A percentile compares a stretch with the other conserved stretches of the same genome.
Evolutionary conservation across 2,888 invertebrate genomes (phyloP).

Genomic region (Steinernema hermaphroditum): DNA sequence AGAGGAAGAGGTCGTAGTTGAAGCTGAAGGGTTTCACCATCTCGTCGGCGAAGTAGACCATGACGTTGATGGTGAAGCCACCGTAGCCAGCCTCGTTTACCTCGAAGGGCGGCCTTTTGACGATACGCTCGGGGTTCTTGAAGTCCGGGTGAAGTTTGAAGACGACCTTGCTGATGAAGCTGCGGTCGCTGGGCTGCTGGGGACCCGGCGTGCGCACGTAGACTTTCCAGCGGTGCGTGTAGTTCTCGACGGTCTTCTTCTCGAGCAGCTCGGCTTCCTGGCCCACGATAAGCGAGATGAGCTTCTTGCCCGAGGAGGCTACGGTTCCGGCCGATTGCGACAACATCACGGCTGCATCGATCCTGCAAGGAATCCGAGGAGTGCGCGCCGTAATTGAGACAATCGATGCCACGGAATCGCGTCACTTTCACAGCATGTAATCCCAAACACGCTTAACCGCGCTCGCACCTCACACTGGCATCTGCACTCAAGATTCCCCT

Average conservation of each 20-base stretch:
- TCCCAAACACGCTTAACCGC: no score
- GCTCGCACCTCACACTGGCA: no score
- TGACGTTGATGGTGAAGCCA: neutral
- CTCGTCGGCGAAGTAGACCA: neutral
- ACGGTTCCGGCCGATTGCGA: no score
- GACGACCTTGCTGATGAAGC: constrained; percentile 42
- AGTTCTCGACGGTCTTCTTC: neutral
- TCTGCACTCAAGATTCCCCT: no score
- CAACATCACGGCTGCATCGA: no score
- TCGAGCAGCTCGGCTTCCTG: neutral
- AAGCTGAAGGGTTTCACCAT: neutral
- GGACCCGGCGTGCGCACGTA: constrained; percentile 17
- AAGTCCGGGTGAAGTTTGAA: constrained; percentile 42
- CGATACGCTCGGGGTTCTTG: constrained; percentile 38
- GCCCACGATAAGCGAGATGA: neutral
- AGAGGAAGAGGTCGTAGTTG: neutral
- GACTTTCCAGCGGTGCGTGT: neutral
- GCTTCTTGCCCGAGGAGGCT: neutral
- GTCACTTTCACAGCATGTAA: no score
- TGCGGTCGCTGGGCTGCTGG: constrained; percentile 38
- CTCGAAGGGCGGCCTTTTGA: constrained; percentile 18
- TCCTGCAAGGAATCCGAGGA: no score
- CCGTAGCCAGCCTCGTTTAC: neutral
- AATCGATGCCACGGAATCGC: no score
- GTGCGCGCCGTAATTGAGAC: no score